Evolutionary conservation across 2,113 vertebrate genomes (phyloP).

Genomic region (Empidonax alnorum): DNA sequence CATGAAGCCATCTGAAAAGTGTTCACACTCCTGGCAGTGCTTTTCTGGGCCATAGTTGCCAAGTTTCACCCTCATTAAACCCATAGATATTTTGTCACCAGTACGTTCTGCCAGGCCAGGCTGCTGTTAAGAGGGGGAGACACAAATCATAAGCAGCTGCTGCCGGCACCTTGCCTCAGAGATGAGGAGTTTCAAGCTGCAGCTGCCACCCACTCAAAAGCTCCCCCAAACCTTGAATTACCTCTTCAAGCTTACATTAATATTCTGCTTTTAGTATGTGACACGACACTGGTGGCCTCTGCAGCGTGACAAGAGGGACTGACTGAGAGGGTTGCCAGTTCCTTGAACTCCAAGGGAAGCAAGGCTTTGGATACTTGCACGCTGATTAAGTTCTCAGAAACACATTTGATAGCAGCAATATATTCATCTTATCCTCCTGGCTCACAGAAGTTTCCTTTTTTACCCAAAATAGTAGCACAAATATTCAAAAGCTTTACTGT

Average conservation of each 20-base stretch:
- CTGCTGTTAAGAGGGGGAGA: slow-evolving; percentile 24
- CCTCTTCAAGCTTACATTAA: slow-evolving; percentile 24
- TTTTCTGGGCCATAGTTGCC: slow-evolving; percentile 21
- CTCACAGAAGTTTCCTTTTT: neutral
- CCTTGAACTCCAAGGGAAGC: neutral
- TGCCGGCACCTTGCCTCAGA: slow-evolving; percentile 41
- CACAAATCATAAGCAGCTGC: slow-evolving; percentile 51
- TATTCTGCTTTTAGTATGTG: neutral
- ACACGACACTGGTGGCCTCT: neutral
- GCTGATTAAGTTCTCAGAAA: slow-evolving; percentile 11
- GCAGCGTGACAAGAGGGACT: neutral
- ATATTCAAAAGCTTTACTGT: neutral
- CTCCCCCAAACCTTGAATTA: slow-evolving; percentile 26
- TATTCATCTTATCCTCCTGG: neutral
- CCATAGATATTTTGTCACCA: slow-evolving; percentile 47
- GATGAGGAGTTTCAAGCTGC: slow-evolving; percentile 30
- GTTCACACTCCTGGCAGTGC: slow-evolving; percentile 9
- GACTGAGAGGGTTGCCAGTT: neutral
- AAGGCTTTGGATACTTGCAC: neutral
- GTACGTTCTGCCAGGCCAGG: slow-evolving; percentile 54
- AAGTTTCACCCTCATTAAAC: slow-evolving; percentile 72
- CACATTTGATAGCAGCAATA: neutral
- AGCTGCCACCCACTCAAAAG: slow-evolving; percentile 53
- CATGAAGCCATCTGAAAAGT: slow-evolving; percentile 39
- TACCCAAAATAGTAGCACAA: neutral